These are phyloP conservation scores for Benitochromis conjunctus DNA, from an alignment of 2,113 vertebrate species.

Conservation along the genomic window DNA sequence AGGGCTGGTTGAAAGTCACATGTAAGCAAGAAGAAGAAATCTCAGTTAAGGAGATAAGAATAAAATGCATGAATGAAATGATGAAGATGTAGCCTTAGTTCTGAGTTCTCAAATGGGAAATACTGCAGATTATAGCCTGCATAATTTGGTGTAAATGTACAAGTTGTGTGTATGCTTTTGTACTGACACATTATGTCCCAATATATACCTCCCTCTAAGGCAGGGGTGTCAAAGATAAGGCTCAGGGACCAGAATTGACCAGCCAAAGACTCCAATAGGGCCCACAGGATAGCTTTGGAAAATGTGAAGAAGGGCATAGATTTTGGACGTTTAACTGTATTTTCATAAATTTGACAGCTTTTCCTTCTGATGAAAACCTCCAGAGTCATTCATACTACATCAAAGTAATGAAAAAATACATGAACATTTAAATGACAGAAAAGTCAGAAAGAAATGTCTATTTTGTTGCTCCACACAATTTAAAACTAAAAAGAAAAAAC, in stretches of 20 bases:
- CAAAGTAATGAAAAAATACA: not conserved
- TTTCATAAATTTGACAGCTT: not conserved
- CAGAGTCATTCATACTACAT: not conserved
- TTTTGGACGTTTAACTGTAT: not conserved
- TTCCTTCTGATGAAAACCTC: not conserved
- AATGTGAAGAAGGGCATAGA: not conserved
- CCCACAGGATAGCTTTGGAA: not conserved
- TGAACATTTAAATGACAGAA: not conserved
- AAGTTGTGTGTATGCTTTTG: not conserved
- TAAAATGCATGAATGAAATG: not conserved
- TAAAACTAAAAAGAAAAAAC: not conserved
- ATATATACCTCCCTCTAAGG: not conserved
- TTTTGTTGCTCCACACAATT: not conserved
- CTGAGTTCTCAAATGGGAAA: not conserved
- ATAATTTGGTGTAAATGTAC: not conserved
- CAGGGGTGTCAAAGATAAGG: not conserved
- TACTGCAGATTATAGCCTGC: not conserved
- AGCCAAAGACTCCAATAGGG: not conserved
- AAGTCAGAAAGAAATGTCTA: not conserved
- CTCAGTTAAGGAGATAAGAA: not conserved
- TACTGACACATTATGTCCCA: not conserved
- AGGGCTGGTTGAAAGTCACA: not conserved
- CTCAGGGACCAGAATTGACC: rapidly evolving
- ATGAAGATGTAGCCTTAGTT: not conserved
- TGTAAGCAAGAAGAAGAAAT: not conserved